Conservation (phyloP, 2,113 vertebrate genomes). For the Gobio gobio region DNA sequence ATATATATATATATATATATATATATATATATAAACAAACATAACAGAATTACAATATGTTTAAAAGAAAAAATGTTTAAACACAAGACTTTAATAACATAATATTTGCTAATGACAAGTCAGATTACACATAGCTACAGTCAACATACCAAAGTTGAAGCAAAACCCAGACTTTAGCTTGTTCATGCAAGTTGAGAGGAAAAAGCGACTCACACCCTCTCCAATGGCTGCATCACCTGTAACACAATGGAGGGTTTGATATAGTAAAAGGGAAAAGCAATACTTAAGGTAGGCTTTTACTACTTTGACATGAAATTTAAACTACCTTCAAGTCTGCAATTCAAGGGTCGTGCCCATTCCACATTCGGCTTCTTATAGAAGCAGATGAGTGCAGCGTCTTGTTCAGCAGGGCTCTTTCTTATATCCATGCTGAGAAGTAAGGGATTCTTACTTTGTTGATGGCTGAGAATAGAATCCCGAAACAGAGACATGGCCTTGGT, state of each 20-base stretch:
- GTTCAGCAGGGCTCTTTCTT: constrained; percentile 37
- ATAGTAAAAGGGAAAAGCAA: constrained; percentile 33
- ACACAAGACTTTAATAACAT: background rate
- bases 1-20: background rate
- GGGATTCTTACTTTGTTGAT: background rate
- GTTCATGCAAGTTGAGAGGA: constrained; percentile 37
- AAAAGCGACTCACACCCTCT: constrained; percentile 35
- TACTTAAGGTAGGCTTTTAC: constrained; percentile 31
- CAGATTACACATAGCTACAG: constrained; percentile 28
- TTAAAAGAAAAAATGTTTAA: background rate
- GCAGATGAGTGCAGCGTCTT: constrained; percentile 40
- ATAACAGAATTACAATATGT: background rate
- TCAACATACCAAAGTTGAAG: constrained; percentile 40
- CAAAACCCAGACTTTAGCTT: constrained; percentile 41
- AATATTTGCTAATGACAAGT: background rate
- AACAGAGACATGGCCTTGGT: constrained; percentile 7
- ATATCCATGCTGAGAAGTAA: constrained; percentile 52
- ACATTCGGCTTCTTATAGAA: constrained; percentile 45
- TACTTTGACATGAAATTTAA: constrained; percentile 12
- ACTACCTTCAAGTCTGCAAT: constrained; percentile 42
- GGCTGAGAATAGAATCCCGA: background rate
- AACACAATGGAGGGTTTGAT: constrained; percentile 27
- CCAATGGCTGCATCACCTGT: constrained; percentile 9
- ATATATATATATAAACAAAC: background rate
- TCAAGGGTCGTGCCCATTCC: constrained; percentile 45